phyloP scores from a whole-genome alignment of 2,888 invertebrate species.

The Gymnoscelis rufifasciata region DNA sequence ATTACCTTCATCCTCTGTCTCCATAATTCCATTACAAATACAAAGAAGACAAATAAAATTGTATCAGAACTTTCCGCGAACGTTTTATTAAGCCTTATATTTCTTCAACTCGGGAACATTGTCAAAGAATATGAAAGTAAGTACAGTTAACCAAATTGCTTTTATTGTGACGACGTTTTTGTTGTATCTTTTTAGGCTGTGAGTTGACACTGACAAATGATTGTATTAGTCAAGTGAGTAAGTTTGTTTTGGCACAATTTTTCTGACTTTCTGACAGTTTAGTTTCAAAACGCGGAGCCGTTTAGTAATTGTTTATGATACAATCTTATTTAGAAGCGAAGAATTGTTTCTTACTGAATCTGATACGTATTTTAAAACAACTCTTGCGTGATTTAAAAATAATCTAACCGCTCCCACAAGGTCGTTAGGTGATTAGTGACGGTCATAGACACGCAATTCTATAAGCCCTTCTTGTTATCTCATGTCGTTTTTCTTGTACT shows the following conservation, averaged over 20 bases:
- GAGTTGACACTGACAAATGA: slow-evolving; percentile 38
- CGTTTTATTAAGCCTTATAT: slow-evolving; percentile 34
- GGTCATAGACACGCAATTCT: too few species aligned
- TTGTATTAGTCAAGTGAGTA: slow-evolving; percentile 38
- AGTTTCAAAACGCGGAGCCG: too few species aligned
- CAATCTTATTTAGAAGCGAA: too few species aligned
- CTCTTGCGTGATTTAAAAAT: too few species aligned
- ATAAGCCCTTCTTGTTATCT: too few species aligned
- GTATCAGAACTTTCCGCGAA: slow-evolving; percentile 34
- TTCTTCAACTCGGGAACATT: slow-evolving; percentile 34
- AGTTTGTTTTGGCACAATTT: slow-evolving; percentile 30
- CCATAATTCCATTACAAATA: slow-evolving; percentile 36
- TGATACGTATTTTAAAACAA: too few species aligned
- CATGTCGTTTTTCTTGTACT: too few species aligned
- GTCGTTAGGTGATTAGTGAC: too few species aligned
- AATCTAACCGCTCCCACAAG: too few species aligned
- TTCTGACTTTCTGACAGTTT: background rate
- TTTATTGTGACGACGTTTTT: slow-evolving; percentile 40
- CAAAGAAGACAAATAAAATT: slow-evolving; percentile 33
- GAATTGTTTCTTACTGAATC: too few species aligned
- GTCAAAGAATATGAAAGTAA: slow-evolving; percentile 39
- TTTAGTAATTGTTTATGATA: too few species aligned
- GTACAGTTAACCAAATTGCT: slow-evolving; percentile 48
- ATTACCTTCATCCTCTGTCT: slow-evolving; percentile 2
- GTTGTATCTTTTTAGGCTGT: slow-evolving; percentile 35